Percentiles rank a stretch among this genome's conserved stretches.
Evolutionary conservation across 2,888 invertebrate genomes (phyloP).

Genomic region (Meteorus colon): DNA sequence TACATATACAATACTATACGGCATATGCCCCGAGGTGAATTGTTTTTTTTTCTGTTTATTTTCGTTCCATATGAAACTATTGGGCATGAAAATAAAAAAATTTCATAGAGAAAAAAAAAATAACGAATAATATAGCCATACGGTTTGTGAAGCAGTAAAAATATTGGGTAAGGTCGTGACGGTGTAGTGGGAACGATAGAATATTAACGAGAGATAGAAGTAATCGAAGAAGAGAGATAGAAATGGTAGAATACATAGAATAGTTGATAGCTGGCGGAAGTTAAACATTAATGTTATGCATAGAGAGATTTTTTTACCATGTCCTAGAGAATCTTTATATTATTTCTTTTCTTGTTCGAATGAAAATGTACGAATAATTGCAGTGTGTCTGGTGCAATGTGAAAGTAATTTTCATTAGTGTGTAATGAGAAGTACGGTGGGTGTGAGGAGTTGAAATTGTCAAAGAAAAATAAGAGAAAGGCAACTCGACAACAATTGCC

Average conservation of each 20-base stretch:
- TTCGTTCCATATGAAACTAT: background rate
- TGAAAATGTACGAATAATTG: background rate
- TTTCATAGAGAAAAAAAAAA: background rate
- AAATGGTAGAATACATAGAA: background rate
- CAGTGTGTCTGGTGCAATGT: background rate
- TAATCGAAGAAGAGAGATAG: background rate
- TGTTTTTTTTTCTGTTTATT: conserved; percentile 2
- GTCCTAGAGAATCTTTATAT: background rate
- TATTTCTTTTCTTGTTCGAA: background rate
- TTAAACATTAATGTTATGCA: no score
- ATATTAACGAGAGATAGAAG: background rate
- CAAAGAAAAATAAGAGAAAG: conserved; percentile 33
- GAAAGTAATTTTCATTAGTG: conserved; percentile 6
- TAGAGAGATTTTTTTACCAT: background rate
- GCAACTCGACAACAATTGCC: background rate
- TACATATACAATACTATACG: background rate
- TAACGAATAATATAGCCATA: background rate
- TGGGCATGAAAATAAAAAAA: background rate
- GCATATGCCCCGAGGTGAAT: background rate
- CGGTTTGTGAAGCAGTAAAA: background rate
- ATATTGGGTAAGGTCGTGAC: conserved; percentile 21
- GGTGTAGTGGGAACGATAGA: background rate
- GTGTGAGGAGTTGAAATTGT: conserved; percentile 13
- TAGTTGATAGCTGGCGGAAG: background rate
- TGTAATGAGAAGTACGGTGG: conserved; percentile 11